Evolutionary conservation across 2,888 invertebrate genomes (phyloP).

Genomic region (Epinotia brunnichana): DNA sequence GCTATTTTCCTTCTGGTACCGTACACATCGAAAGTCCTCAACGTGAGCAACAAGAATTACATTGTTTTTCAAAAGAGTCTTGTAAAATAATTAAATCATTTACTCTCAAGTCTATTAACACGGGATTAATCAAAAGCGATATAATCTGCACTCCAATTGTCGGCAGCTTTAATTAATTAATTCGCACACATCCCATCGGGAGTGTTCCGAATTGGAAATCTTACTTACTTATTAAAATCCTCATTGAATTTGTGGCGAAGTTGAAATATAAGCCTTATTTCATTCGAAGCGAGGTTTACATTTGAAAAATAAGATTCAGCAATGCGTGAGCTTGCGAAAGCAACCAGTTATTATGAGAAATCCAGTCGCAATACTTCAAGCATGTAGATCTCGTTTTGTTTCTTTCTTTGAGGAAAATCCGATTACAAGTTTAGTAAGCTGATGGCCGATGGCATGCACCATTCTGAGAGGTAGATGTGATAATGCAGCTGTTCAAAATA

Average conservation of each 20-base stretch:
- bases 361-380: conserved; percentile 12
- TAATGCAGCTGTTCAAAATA: neutral
- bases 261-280: neutral
- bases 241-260: neutral
- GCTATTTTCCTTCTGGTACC: neutral
- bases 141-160: conserved; percentile 1
- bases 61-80: neutral
- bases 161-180: conserved; percentile 25
- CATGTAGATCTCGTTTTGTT: conserved; percentile 21
- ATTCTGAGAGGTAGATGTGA: conserved; percentile 1
- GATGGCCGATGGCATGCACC: neutral
- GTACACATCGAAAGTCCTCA: too few relatives aligned
- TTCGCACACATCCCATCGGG: conserved; percentile 17
- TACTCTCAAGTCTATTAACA: too few relatives aligned
- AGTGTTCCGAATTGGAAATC: neutral
- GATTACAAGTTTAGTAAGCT: conserved; percentile 16
- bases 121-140: neutral
- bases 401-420: conserved; percentile 12
- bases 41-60: neutral
- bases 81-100: neutral
- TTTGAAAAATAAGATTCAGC: too few relatives aligned
- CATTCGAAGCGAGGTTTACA: neutral
- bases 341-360: conserved; percentile 35
- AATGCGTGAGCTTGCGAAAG: neutral
- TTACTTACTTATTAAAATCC: neutral